Evolutionary conservation across 2,113 vertebrate species (phyloP), one percentile per base, ranked within the genome.

Genomic region (Tychaedon coryphoeus): DNA sequence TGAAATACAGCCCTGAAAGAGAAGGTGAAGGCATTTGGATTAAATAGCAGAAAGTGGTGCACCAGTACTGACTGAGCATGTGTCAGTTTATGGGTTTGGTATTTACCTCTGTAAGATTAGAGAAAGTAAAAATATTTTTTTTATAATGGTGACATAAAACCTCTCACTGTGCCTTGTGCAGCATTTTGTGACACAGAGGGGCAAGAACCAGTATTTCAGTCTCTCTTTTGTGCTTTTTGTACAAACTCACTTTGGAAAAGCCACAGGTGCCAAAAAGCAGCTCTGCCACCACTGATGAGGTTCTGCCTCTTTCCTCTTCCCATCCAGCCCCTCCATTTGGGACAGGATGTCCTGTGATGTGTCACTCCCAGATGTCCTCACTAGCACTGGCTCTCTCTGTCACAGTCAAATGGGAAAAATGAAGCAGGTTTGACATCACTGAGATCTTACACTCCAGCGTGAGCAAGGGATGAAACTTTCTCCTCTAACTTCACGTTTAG

Each of bases 271-370:
- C 15, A 25, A 38, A 34, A 36, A 83, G 34, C 16, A 26, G 8
- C 38, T 76, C 25, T 83, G 26, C 5, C 47, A 7, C 7, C 1
- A 0, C 33, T 4, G 0, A 0, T 13, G 31, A 38, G 9, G 12
- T 53, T 88, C 33, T 88, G 25, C 16, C 57, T 7, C 18, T 77
- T 54, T 40, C 45, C 45, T 57, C 20, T 53, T 66, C 31, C 50
- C 12, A 31, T 28, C 12, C 28, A 65, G 18, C 38, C 51, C 50
- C 87, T 86, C 14, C 4, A 7, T 43, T 38, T 45, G 57, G 60
- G 78, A 14, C 69, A 83, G 26, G 13, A 6, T 40, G 13, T 31
- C 53, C 29, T 85, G 14, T 4, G 34, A 24, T 1, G 0, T 40
- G 58, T 22, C 45, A 23, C 17, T 73, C 25, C 16, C 54, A 40